Evolutionary conservation across 2,113 vertebrate species (phyloP).

Genomic region (Cebidichthys violaceus): DNA sequence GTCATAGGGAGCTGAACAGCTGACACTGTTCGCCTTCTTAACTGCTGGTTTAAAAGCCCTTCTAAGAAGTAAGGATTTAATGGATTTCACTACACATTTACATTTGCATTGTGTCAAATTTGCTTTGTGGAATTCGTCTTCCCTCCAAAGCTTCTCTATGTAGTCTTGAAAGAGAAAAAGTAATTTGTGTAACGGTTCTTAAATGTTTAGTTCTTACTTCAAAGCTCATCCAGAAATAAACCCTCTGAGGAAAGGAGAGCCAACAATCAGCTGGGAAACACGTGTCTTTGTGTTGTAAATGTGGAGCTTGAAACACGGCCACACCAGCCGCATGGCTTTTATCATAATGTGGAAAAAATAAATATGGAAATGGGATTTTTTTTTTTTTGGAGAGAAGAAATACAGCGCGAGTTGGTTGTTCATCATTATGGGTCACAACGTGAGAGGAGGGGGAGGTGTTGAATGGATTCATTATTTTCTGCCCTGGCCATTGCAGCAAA

Average conservation of each 20-base stretch:
- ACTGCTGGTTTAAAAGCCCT: constrained; percentile 11
- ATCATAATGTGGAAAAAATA: constrained; percentile 45
- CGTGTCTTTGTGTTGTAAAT: constrained; percentile 50
- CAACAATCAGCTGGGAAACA: constrained; percentile 35
- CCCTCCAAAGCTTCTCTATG: constrained; percentile 23
- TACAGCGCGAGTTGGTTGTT: constrained; percentile 40
- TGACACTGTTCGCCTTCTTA: background rate
- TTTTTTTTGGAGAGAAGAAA: constrained; percentile 33
- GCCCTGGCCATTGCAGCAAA: background rate
- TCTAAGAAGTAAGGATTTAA: constrained; percentile 38
- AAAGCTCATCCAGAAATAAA: constrained; percentile 62
- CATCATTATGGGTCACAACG: background rate
- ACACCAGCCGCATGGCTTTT: constrained; percentile 36
- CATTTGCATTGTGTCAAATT: constrained; percentile 47
- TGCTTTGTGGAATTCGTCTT: constrained; percentile 38
- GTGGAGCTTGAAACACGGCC: background rate
- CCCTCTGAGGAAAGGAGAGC: constrained; percentile 12
- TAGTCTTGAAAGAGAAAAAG: constrained; percentile 2
- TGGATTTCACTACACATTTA: constrained; percentile 35
- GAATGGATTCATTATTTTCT: constrained; percentile 8
- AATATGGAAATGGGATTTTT: constrained; percentile 45
- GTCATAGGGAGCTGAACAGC: background rate
- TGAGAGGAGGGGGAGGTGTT: background rate
- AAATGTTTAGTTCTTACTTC: constrained; percentile 42
- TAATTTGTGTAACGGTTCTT: constrained; percentile 19